A percentile compares a stretch with the other conserved stretches of the same genome.
Conservation (phyloP, 2,888 invertebrate genomes). For the Agrilus cyanescens region DNA sequence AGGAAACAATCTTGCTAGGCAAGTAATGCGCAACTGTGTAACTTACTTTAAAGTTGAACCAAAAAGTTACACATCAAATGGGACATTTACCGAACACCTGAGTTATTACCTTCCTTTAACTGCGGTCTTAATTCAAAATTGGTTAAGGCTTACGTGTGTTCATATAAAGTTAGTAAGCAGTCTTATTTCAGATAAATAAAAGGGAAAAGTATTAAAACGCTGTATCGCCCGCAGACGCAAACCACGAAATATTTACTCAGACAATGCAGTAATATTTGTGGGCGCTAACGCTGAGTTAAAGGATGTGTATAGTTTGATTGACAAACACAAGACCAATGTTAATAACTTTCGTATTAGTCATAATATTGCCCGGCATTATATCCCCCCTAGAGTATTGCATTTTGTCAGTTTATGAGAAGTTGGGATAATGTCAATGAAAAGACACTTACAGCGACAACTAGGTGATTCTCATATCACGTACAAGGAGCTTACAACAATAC, state of each 20-base stretch:
- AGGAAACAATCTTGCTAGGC: too few relatives aligned
- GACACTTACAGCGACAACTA: conserved; percentile 15
- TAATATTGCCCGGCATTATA: too few relatives aligned
- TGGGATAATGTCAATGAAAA: conserved; percentile 21
- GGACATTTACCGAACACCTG: neutral
- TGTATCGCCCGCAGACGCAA: neutral
- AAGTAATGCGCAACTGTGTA: conserved; percentile 1
- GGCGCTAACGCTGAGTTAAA: conserved; percentile 2
- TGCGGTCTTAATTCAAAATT: neutral
- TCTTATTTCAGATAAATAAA: neutral
- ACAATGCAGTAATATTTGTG: conserved; percentile 1
- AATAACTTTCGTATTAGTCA: neutral
- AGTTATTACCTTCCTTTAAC: neutral
- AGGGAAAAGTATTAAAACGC: neutral
- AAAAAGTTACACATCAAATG: neutral
- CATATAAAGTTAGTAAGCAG: neutral
- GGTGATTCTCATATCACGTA: conserved; percentile 12
- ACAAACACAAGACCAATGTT: neutral
- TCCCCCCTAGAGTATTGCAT: too few relatives aligned
- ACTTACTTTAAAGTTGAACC: conserved; percentile 1
- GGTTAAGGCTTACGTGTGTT: neutral
- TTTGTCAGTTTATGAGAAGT: conserved; percentile 23
- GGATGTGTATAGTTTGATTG: conserved; percentile 1
- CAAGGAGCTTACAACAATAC: conserved; percentile 18
- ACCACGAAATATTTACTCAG: neutral